Evolutionary conservation across 2,113 vertebrate species (phyloP), one percentile per base, ranked within the genome.

Genomic region (Lepus timidus): DNA sequence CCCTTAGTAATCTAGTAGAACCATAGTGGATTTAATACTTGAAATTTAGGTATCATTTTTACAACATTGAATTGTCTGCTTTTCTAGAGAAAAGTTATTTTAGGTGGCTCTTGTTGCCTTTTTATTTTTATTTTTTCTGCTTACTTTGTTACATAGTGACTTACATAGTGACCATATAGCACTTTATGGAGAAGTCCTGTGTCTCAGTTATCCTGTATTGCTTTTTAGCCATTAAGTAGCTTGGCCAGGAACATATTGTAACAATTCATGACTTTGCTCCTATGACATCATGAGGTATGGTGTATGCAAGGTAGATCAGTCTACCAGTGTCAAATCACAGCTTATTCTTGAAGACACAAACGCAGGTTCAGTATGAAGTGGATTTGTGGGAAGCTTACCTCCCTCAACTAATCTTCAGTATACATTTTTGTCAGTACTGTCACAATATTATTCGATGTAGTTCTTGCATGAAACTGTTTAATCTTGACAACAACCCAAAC

Each of bases 321-420:
- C 51, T 90, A 0, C 78, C 44, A 93, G 31, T 81, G 23, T 86
- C 44, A 94, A 80, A 79, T 78, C 39, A 62, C 29, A 78, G n/a
- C 31, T 91, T 9, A 55, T 19, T 71, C 68, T 93, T 95, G 81
- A 94, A 85, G 64, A 91, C 27, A 52, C 29, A 96, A 75, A 25
- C 1, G 61, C 22, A 93, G 9, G 9, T 65, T 93, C 19, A 73
- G 3, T 83, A 52, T 58, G 36, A 93, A 74, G 73, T 19, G 64
- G 68, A 76, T 86, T 5, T 31, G 44, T 91, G 74, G 70, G 71
- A 71, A 87, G n/a, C 33, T 85, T 88, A 86, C 6, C 31, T 87
- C 9, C 8, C 33, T 86, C 27, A 84, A 7, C 39, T 89, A 75
- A 71, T 67, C 81, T 84, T 93, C 64, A 84, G 22, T 90, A 70